Base-by-base conservation (phyloP, 1,140 invertebrate species). In the Adelges cooleyi region DNA sequence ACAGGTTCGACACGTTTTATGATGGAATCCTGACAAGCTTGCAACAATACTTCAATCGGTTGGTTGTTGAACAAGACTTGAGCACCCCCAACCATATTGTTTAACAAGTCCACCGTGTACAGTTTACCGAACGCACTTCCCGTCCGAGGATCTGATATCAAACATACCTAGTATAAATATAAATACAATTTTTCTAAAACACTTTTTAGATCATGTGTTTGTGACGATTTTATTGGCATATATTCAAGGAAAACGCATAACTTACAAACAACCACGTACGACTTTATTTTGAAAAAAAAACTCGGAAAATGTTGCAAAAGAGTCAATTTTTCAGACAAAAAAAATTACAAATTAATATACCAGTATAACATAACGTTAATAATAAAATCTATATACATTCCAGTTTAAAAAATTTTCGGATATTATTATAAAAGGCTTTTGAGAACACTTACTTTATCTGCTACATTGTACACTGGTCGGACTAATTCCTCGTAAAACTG, bases 41-140 rank as follows among this genome's bases (percentile, higher is more conserved):
- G 80, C 71, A 91, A 81, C 1, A 94, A 75, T 1, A 84, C 73
- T 40, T 90, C 86, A 2, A 86, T 81, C 3, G 86, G 84, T 73
- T 93, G 90, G 77, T 95, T 95, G 69, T 93, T 92, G 74, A 94
- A 94, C 0, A 88, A 79, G 2, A 85, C 86, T 25, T 73, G 76
- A 8, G 81, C 74, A 0, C 89, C 90, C 18, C 84, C 88, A 10
- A 89, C 82, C 69, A 92, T 81, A 75, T 94, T 94, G 5, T 88
- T 88, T 23, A 94, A 75, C 71, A 84, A 92, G 68, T 92, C 87
- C 18, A 95, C 83, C 1, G 89, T 90, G 73, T 92, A 94, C 2
- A 86, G 77, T 67, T 84, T 78, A 5, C 84, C 83, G 73, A 85
- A 92, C 15, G 81, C 77, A 75, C 89, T 87, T 3, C 80, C 78